Base-by-base conservation (phyloP, 2,113 vertebrate species). In the Saccopteryx leptura region DNA sequence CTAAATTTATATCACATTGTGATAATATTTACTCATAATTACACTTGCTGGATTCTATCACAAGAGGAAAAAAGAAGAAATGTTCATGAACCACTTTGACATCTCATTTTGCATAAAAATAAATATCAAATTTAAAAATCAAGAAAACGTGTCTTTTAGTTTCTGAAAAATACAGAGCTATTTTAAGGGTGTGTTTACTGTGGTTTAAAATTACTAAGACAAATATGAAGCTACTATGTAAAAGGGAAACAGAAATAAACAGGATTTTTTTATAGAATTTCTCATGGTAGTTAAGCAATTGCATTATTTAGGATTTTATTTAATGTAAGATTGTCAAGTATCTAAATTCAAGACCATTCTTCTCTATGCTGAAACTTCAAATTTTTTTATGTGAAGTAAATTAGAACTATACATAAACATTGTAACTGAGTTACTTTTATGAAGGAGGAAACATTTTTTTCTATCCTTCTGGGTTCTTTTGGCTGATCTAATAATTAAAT, bases 21-120 rank as follows among this genome's bases (percentile, higher is more conserved):
- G 94, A 69, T 97, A 91, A 81, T 97, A 80, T 97, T 97, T 95
- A 91, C 82, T 96, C 94, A 78, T 96, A 97, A 87, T 86, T 96
- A 10, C 56, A 92, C 21, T 84, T 81, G 15, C n/a, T 95, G 50
- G 4, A 78, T 96, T 96, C 83, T 95, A 9, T 96, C 69, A 79
- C 8, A 14, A 6, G 4, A 8, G 18, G 1, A 1, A 72, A 26
- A 2, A 1, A 17, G 78, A 61, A 79, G 68, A 95, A 82, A 69
- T 79, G 61, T 88, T 95, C 88, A 91, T 95, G 71, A 95, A 74
- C 69, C 71, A 61, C 80, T 96, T 0, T 46, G 83, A 94, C 84
- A 82, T 96, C 48, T 4, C 4, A 61, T 96, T 83, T 79, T 69
- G 26, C 91, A 50, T 75, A 66, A 81, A 98, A 87, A 60, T 81